Conservation (phyloP, 2,797 vertebrate genomes). For the Synaphobranchus kaupii region DNA sequence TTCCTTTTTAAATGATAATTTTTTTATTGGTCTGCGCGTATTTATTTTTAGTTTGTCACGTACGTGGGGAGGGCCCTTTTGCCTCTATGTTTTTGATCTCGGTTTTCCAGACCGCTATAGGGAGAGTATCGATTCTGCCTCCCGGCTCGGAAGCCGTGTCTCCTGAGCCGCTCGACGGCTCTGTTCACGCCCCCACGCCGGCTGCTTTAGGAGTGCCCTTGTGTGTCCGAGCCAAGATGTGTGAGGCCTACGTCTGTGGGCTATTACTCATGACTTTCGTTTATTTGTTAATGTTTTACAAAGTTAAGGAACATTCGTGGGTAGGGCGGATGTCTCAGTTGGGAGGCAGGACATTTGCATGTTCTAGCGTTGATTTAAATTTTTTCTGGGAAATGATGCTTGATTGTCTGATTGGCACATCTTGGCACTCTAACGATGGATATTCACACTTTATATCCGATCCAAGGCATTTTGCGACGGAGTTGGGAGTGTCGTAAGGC, state of each 20-base stretch:
- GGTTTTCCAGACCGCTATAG: background rate
- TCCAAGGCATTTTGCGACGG: background rate
- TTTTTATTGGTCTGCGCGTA: background rate
- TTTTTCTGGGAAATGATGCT: background rate
- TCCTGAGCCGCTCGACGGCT: background rate
- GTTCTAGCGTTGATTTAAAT: background rate
- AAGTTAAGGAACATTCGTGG: background rate
- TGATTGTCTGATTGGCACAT: background rate
- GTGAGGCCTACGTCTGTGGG: constrained; percentile 6
- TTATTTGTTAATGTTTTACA: background rate
- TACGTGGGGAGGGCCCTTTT: background rate
- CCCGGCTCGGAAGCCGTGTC: background rate
- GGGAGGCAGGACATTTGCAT: background rate
- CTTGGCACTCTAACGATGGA: too few species aligned
- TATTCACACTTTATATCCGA: too few species aligned
- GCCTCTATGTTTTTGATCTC: background rate
- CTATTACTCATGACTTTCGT: background rate
- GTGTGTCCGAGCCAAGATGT: background rate
- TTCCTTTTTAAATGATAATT: background rate
- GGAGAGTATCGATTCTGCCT: background rate
- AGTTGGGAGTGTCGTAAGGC: background rate
- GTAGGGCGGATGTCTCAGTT: background rate
- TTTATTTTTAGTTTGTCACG: background rate
- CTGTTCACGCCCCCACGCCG: background rate
- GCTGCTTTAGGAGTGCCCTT: background rate